A percentile compares a stretch with the other conserved stretches of the same genome.
Conservation (phyloP, 2,888 invertebrate species). For the Cetonia aurata region DNA sequence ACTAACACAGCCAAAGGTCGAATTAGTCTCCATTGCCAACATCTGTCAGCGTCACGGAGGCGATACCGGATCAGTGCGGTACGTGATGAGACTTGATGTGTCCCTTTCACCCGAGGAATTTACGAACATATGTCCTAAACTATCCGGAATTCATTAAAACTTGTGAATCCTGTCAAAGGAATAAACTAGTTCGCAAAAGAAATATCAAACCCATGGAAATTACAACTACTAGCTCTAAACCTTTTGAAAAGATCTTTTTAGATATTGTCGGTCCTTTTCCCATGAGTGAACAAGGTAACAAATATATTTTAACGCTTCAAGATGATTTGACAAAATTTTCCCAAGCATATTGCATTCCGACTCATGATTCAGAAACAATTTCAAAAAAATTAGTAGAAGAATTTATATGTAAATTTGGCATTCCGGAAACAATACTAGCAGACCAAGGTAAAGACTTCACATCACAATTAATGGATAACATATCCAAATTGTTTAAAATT, state of each 20-base stretch:
- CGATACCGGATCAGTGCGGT: neutral
- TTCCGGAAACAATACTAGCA: constrained; percentile 54
- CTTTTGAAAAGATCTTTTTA: constrained; percentile 56
- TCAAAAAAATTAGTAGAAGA: constrained; percentile 51
- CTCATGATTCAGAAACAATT: constrained; percentile 56
- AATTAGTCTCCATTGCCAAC: neutral
- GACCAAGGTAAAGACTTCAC: constrained; percentile 56
- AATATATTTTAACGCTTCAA: constrained; percentile 55
- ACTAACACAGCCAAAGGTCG: neutral
- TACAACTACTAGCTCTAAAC: constrained; percentile 54
- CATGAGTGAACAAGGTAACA: constrained; percentile 52
- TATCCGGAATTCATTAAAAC: constrained; percentile 41
- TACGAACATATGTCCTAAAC: neutral
- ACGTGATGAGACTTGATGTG: neutral
- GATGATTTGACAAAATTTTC: constrained; percentile 59
- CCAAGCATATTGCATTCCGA: constrained; percentile 54
- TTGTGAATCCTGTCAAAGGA: constrained; percentile 53
- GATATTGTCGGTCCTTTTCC: constrained; percentile 58
- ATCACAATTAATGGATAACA: constrained; percentile 54
- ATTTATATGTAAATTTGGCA: constrained; percentile 55
- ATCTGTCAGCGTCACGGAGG: neutral
- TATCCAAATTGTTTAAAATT: constrained; percentile 55
- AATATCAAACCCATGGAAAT: constrained; percentile 57
- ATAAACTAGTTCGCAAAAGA: constrained; percentile 51
- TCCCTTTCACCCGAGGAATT: neutral